Evolutionary conservation across 2,113 vertebrate species (phyloP).

Genomic region (Orycteropus afer): DNA sequence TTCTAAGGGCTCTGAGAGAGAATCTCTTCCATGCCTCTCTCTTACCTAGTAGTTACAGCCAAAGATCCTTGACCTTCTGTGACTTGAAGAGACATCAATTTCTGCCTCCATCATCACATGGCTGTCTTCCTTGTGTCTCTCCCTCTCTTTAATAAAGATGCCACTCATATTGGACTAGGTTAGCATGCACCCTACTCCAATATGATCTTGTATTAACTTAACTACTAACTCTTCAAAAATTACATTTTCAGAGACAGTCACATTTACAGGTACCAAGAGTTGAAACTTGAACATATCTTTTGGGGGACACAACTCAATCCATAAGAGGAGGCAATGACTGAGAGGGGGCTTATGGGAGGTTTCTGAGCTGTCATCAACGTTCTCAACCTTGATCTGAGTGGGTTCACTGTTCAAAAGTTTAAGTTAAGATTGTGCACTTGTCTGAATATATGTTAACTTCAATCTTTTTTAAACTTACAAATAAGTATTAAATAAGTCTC

Average conservation of each 20-base stretch:
- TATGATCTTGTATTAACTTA: neutral
- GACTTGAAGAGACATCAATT: neutral
- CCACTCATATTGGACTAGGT: neutral
- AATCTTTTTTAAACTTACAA: slow-evolving; percentile 27
- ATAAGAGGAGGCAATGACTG: neutral
- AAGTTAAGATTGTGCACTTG: neutral
- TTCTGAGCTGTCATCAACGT: too few relatives aligned
- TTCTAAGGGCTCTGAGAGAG: neutral
- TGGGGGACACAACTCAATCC: neutral
- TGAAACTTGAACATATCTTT: neutral
- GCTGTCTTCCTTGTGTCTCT: neutral
- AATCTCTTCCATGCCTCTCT: neutral
- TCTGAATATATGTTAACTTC: neutral
- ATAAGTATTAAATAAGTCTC: neutral
- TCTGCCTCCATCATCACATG: neutral
- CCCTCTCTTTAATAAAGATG: neutral
- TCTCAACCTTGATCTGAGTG: neutral
- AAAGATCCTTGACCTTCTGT: neutral
- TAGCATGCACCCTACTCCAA: neutral
- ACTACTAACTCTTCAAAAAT: too few relatives aligned
- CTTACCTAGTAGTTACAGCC: neutral
- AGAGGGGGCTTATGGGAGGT: neutral
- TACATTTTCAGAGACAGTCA: neutral
- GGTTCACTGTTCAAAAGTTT: neutral
- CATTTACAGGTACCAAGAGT: neutral